Evolutionary conservation across 2,113 vertebrate genomes (phyloP), one percentile per base, ranked within the genome.

Genomic region (Oriolus oriolus): DNA sequence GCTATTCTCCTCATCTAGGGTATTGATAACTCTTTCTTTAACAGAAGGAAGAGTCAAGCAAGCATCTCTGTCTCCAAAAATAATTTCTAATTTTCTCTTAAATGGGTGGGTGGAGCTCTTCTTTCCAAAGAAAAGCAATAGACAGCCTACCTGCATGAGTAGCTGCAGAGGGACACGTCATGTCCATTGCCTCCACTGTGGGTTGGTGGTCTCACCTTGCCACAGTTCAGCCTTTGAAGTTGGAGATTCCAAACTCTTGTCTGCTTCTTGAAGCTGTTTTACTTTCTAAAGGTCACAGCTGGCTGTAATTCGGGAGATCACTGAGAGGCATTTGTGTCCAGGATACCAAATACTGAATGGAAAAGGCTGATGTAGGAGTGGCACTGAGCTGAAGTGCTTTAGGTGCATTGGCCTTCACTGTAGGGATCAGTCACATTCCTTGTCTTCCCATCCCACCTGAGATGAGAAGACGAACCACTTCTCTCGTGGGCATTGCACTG

Each of bases 271-370:
- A 66, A 66, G 5, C 27, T 70, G 18, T 42, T 91, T 82, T 57
- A 26, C 61, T 69, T 82, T 60, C 11, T 39, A 44, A 79, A 83
- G 24, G 12, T 66, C 47, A 33, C 39, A 60, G 27, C 63, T 70
- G 63, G 8, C 57, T 84, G 24, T 33, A 84, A 61, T 75, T 83
- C 47, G 57, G 23, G 27, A 68, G 15, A 26, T 35, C 35, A 45
- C 52, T 23, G 39, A 56, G 22, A 41, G 2, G 11, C 14, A 19
- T 53, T 57, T 0, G 0, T 57, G 20, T 9, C 39, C 0, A 0
- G 33, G 13, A 53, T 14, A 53, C 13, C 35, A 80, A 73, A 63
- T 26, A 16, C 17, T 45, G 26, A 77, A 59, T 28, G 17, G 26
- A 50, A 84, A 86, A 70, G 30, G 8, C 41, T 33, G 27, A 20